Evolutionary conservation across 1,140 invertebrate species (phyloP), one percentile per base, ranked within the genome.

Genomic region (Holotrichia oblita): DNA sequence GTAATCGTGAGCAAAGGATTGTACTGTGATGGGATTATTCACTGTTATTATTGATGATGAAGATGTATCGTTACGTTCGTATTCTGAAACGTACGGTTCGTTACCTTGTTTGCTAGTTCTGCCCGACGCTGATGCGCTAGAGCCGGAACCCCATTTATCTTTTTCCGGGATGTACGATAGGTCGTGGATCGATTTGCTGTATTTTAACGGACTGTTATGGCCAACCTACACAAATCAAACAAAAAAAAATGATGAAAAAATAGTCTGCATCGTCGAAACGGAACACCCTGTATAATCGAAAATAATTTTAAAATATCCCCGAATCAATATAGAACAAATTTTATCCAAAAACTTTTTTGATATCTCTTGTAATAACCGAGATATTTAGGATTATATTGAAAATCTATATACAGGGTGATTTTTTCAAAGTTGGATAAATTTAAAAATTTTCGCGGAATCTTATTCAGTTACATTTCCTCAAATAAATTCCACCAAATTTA

Each of bases 151-250:
- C 77, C 87, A 87, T 20, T 85, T 87, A 84, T 91, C 91, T 79
- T 89, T 88, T 80, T 91, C 89, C 0, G 90, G 89, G 24, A 90
- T 86, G 80, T 91, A 88, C 83, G 90, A 93, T 41, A 95, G 86
- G 85, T 95, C 94, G 78, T 92, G 91, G 78, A 94, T 94, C 83
- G 93, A 94, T 86, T 96, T 95, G 87, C 95, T 96, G 79, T 92
- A 91, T 88, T 94, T 95, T 75, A 97, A 87, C 61, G 89, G 92
- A 77, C 92, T 93, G 83, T 90, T 90, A 85, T 93, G 93, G 76
- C 93, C 93, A 81, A 94, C 92, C 94, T 95, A 84, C 78, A 83
- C 80, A 80, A 79, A 81, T 79, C 10, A 75, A 73, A 73, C 0
- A 44, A 14, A 34, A 34, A 34, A 34, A 34, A 34, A 34, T 34